These are phyloP conservation scores for Lepidostoma basale DNA, from an alignment of 1,140 invertebrate species.

Conservation along the genomic window DNA sequence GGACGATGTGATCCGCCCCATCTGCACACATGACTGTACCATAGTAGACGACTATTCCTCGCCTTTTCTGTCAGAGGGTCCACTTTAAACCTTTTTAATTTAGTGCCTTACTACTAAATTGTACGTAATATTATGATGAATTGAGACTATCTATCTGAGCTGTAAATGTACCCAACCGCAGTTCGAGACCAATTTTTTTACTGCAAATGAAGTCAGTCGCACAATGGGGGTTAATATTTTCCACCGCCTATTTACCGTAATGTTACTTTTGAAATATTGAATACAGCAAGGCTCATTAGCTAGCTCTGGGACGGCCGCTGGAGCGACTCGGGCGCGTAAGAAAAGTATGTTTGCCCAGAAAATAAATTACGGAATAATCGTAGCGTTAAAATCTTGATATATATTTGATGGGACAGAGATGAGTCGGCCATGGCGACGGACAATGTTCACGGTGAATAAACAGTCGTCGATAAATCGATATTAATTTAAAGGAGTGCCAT, in stretches of 20 bases:
- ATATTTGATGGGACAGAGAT: slow-evolving; percentile 8
- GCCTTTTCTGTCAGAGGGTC: too few relatives aligned
- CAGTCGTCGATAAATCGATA: slow-evolving; percentile 10
- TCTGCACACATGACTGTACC: too few relatives aligned
- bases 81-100: too few relatives aligned
- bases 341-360: slow-evolving; percentile 18
- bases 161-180: too few relatives aligned
- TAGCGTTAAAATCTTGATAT: slow-evolving; percentile 17
- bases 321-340: not conserved
- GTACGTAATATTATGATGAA: too few relatives aligned
- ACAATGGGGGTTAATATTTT: too few relatives aligned
- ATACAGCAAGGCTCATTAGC: slow-evolving; percentile 32
- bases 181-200: too few relatives aligned
- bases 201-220: too few relatives aligned
- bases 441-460: not conserved
- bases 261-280: slow-evolving; percentile 35
- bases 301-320: slow-evolving; percentile 5
- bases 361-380: slow-evolving; percentile 30
- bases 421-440: not conserved
- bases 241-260: slow-evolving; percentile 1
- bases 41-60: too few relatives aligned
- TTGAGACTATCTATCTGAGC: too few relatives aligned
- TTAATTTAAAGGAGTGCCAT: not conserved
- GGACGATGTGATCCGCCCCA: too few relatives aligned
- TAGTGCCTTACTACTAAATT: too few relatives aligned